Conservation (phyloP, 2,113 vertebrate species). For the Rhea pennata region DNA sequence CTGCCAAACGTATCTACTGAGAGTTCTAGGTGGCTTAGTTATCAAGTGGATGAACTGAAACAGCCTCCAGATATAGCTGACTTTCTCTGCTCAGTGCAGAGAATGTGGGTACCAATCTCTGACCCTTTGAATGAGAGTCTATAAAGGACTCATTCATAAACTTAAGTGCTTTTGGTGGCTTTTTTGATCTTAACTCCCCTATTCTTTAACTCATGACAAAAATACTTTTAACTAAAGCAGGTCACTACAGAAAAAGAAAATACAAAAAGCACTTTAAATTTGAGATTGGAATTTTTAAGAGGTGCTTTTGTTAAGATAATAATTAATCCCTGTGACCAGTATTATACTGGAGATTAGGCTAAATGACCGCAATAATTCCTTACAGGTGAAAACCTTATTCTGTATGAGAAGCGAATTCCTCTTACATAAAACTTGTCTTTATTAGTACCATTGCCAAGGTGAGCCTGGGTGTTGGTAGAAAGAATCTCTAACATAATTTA, state of each 20-base stretch:
- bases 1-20: neutral
- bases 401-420: neutral
- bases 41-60: fast-evolving
- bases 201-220: neutral
- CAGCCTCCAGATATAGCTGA: neutral
- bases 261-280: neutral
- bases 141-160: neutral
- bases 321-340: neutral
- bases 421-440: neutral
- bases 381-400: neutral
- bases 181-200: neutral
- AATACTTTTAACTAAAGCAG: neutral
- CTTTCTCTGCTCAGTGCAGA: neutral
- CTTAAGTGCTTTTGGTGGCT: neutral
- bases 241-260: neutral
- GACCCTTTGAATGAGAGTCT: neutral
- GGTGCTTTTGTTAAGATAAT: neutral
- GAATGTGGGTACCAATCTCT: neutral
- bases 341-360: neutral
- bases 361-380: neutral
- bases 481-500: neutral
- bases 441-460: neutral
- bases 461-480: neutral
- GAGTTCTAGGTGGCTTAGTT: neutral
- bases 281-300: neutral